These are phyloP conservation scores for Leptinotarsa texana DNA, from an alignment of 1,140 invertebrate species.

Conservation along the genomic window DNA sequence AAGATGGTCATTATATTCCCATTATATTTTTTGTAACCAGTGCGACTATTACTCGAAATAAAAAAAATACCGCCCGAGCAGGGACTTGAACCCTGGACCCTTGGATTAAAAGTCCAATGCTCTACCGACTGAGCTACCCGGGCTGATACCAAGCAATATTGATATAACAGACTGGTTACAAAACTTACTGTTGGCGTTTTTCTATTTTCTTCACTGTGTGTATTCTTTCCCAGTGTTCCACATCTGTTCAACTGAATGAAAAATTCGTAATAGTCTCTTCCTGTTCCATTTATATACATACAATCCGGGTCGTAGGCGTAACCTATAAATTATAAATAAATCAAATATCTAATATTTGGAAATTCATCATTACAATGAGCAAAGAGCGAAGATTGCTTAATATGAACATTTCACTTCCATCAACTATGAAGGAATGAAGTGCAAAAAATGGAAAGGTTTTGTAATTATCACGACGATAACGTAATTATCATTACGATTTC, in stretches of 20 bases:
- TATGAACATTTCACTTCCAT: too few species aligned
- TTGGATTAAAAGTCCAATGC: slow-evolving; percentile 79
- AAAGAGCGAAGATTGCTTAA: too few species aligned
- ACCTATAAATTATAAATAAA: slow-evolving; percentile 62
- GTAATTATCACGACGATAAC: too few species aligned
- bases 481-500: too few species aligned
- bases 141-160: slow-evolving; percentile 23
- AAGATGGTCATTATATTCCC: slow-evolving; percentile 18
- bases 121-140: slow-evolving; percentile 68
- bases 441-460: too few species aligned
- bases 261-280: slow-evolving; percentile 89
- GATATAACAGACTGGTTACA: background rate
- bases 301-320: slow-evolving; percentile 93
- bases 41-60: background rate
- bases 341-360: background rate
- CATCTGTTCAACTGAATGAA: slow-evolving; percentile 91
- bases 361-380: background rate
- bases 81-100: slow-evolving; percentile 78
- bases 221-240: slow-evolving; percentile 86
- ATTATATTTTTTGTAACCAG: background rate
- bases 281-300: slow-evolving; percentile 93
- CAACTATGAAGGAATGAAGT: too few species aligned
- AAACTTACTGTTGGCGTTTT: slow-evolving; percentile 80
- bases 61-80: slow-evolving; percentile 65
- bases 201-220: slow-evolving; percentile 79